Percentiles rank a stretch among this genome's conserved stretches.
These are phyloP conservation scores for Tanytarsus gracilentus DNA, from an alignment of 2,888 invertebrate genomes.

Conservation along the genomic window DNA sequence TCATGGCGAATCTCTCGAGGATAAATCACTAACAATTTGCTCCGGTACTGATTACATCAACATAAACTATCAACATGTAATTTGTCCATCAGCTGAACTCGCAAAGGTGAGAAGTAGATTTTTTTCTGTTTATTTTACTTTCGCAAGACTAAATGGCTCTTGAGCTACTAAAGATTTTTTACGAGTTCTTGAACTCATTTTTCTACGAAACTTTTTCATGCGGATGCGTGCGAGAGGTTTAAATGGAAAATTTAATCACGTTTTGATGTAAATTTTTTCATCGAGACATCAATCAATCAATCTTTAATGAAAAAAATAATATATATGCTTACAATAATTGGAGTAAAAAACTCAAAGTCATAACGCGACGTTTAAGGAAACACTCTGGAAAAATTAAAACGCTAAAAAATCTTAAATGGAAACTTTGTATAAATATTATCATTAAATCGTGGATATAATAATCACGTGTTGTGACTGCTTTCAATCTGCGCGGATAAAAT, in stretches of 20 bases:
- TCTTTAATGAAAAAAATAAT: no score
- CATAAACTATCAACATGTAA: conserved; percentile 94
- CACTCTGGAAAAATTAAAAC: not conserved
- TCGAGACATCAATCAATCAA: not conserved
- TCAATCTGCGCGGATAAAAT: not conserved
- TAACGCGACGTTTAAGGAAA: not conserved
- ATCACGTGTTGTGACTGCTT: conserved; percentile 8
- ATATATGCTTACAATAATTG: not conserved
- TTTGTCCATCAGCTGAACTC: conserved; percentile 84
- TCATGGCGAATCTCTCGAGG: conserved; percentile 75
- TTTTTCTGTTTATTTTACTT: not conserved
- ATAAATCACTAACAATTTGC: conserved; percentile 92
- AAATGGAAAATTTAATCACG: not conserved
- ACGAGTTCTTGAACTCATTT: not conserved
- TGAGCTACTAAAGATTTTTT: not conserved
- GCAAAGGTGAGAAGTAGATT: conserved; percentile 65
- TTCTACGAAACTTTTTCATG: not conserved
- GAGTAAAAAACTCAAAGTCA: not conserved
- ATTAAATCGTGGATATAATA: not conserved
- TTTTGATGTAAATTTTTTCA: not conserved
- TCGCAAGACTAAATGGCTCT: not conserved
- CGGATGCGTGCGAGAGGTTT: not conserved
- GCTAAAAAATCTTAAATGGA: conserved; percentile 4
- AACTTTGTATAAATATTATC: not conserved
- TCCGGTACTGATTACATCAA: conserved; percentile 98